Evolutionary conservation across 1,140 invertebrate species (phyloP).

Genomic region (Hesperophylax magnus): DNA sequence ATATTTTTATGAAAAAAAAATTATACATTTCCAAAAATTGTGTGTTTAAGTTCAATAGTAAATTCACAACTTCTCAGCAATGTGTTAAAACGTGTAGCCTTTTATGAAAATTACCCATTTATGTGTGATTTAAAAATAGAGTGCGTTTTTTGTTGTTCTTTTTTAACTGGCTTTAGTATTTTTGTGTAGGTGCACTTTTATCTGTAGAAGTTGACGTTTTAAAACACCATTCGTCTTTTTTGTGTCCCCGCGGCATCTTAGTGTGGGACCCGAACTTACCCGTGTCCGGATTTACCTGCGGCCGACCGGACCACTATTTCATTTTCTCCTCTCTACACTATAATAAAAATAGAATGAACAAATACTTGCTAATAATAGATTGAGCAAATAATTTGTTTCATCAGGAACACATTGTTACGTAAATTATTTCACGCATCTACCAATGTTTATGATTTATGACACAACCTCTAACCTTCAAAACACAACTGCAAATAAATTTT

Average conservation of each 20-base stretch:
- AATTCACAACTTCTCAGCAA: too few species aligned
- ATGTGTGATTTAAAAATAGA: too few species aligned
- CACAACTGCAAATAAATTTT: too few species aligned
- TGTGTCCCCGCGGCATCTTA: not conserved
- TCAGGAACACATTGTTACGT: not conserved
- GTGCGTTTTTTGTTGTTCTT: too few species aligned
- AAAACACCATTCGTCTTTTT: not conserved
- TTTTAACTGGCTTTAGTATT: too few species aligned
- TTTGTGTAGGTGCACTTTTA: constrained; percentile 1
- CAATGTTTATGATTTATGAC: not conserved
- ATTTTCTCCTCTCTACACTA: not conserved
- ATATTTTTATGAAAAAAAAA: too few species aligned
- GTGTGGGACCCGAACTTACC: not conserved
- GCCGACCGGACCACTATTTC: not conserved
- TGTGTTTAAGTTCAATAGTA: too few species aligned
- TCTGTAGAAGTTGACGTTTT: not conserved
- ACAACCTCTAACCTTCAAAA: too few species aligned
- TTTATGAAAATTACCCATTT: too few species aligned
- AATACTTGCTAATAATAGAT: not conserved
- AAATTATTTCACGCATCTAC: not conserved
- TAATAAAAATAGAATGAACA: not conserved
- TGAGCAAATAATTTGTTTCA: not conserved
- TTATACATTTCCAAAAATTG: too few species aligned
- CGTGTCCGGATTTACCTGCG: too few species aligned
- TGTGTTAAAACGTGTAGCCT: too few species aligned